These are phyloP conservation scores for Botia kubotai DNA, from an alignment of 2,797 vertebrate genomes.

Conservation along the genomic window DNA sequence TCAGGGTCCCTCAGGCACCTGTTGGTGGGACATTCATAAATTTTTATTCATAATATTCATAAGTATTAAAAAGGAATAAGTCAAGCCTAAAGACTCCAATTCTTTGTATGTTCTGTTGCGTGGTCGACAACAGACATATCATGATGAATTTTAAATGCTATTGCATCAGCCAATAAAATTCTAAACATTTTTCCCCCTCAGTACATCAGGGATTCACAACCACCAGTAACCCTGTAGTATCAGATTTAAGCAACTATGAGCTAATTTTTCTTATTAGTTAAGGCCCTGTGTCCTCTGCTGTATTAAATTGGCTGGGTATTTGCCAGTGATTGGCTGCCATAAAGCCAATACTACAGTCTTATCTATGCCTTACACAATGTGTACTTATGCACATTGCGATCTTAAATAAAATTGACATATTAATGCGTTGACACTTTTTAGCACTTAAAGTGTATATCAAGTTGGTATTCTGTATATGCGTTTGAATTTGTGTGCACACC, in stretches of 20 bases:
- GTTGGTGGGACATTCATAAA: no score
- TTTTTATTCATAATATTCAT: no score
- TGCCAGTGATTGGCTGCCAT: conserved; percentile 52
- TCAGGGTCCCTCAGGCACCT: no score
- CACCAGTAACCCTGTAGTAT: conserved; percentile 58
- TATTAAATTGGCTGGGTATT: conserved; percentile 54
- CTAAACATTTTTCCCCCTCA: not conserved
- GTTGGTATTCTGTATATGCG: not conserved
- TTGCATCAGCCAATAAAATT: conserved; percentile 33
- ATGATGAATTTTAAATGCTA: conserved; percentile 24
- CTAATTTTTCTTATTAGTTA: conserved; percentile 59
- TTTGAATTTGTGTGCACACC: conserved; percentile 9
- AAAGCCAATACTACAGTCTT: no score
- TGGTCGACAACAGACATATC: not conserved
- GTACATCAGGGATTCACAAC: conserved; percentile 51
- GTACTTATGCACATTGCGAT: no score
- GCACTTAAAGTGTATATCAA: not conserved
- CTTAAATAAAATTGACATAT: no score
- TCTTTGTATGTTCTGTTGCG: no score
- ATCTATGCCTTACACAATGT: no score
- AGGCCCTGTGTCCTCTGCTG: conserved; percentile 19
- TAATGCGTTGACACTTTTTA: not conserved
- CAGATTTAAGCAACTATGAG: conserved; percentile 63
- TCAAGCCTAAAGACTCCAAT: no score
- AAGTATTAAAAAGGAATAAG: no score